Percentiles rank a stretch among this genome's conserved stretches.
phyloP scores from a whole-genome alignment of 2,888 invertebrate species.

The Chromoteleia sp. region DNA sequence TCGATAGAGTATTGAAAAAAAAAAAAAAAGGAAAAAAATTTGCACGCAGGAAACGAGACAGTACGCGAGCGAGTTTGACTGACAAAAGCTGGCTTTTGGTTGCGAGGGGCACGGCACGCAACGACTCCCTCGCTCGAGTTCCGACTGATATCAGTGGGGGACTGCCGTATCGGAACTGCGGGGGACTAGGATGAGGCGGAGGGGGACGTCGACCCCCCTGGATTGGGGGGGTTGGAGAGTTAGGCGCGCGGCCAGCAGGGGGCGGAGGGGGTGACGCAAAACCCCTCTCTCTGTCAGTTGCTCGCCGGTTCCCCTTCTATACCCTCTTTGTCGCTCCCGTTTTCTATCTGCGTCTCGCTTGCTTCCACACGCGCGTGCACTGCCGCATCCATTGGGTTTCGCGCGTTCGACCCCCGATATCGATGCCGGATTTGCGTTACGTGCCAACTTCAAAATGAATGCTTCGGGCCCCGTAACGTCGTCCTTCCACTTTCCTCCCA shows the following conservation, averaged over 20 bases:
- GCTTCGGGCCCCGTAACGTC: too few relatives aligned
- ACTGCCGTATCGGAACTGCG: slow-evolving; percentile 76
- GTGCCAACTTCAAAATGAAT: too few relatives aligned
- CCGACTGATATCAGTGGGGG: slow-evolving; percentile 83
- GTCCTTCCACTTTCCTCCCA: too few relatives aligned
- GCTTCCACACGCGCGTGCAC: slow-evolving; percentile 10
- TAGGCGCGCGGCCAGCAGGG: slow-evolving; percentile 73
- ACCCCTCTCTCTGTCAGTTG: slow-evolving; percentile 56
- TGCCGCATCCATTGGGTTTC: neutral
- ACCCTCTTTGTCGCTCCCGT: slow-evolving; percentile 62
- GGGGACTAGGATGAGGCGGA: slow-evolving; percentile 75
- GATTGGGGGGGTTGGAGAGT: slow-evolving; percentile 76
- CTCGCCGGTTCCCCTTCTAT: slow-evolving; percentile 51
- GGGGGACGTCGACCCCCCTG: slow-evolving; percentile 79
- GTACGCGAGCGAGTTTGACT: slow-evolving; percentile 3
- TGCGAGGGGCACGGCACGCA: slow-evolving; percentile 73
- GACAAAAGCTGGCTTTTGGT: slow-evolving; percentile 54
- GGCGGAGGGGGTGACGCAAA: slow-evolving; percentile 80
- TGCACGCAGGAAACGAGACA: slow-evolving; percentile 18
- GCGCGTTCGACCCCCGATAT: neutral
- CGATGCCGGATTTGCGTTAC: neutral
- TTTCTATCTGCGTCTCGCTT: slow-evolving; percentile 50
- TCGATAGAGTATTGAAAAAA: too few relatives aligned
- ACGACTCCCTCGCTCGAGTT: slow-evolving; percentile 82
- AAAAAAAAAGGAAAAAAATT: neutral